A percentile compares a stretch with the other conserved stretches of the same genome.
phyloP scores from a whole-genome alignment of 2,888 invertebrate species.

The Hyposoter dolosus region DNA sequence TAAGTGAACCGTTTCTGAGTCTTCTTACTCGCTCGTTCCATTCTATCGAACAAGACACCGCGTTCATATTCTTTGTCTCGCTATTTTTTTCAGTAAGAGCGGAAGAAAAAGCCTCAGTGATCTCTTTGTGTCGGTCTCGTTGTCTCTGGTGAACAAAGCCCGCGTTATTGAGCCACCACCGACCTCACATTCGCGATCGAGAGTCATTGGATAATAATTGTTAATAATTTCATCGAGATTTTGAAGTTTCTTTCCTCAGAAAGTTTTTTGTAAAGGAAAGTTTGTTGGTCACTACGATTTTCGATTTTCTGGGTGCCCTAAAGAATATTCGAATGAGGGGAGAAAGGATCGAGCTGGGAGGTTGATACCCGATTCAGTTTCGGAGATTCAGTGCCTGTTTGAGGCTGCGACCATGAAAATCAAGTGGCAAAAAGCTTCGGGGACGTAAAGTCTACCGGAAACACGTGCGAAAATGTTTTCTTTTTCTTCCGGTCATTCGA shows the following conservation, averaged over 20 bases:
- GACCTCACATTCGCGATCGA: conserved; percentile 14
- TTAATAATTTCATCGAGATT: too few species aligned
- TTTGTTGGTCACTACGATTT: too few species aligned
- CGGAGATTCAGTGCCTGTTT: background rate
- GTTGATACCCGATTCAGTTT: background rate
- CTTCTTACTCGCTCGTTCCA: conserved; percentile 42
- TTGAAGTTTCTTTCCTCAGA: background rate
- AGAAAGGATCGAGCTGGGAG: background rate
- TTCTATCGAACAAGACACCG: conserved; percentile 39
- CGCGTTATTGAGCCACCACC: conserved; percentile 13
- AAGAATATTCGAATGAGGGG: background rate
- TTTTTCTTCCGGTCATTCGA: conserved; percentile 20
- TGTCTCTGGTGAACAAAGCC: conserved; percentile 1
- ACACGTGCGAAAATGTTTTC: conserved; percentile 58
- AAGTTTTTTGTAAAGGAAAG: background rate
- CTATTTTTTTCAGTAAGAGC: conserved; percentile 14
- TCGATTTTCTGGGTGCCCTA: background rate
- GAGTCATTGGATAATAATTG: background rate
- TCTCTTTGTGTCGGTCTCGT: conserved; percentile 13
- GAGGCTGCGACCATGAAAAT: conserved; percentile 23
- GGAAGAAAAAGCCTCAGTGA: conserved; percentile 5
- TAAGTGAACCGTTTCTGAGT: conserved; percentile 47
- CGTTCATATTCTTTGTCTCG: conserved; percentile 33
- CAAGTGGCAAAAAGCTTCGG: conserved; percentile 20
- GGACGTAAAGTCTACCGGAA: conserved; percentile 36